Base-by-base conservation (phyloP, 2,113 vertebrate genomes). In the Corythoichthys intestinalis region DNA sequence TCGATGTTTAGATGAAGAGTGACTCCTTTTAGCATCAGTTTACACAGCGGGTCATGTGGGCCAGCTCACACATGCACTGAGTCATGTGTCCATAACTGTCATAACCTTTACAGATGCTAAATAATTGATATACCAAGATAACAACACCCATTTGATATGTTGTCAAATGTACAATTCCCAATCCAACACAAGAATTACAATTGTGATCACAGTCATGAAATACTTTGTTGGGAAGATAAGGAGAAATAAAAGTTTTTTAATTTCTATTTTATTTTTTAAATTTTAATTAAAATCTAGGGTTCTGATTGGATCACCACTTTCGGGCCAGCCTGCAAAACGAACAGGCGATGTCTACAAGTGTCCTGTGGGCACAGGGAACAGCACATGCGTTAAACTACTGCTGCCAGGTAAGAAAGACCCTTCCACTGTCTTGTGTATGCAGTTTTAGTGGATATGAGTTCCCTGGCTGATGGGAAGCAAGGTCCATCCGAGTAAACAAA, bases 311-410 rank as follows among this genome's bases (percentile, higher is more conserved):
- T 96, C 97, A 54, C 97, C 97, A 0, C 83, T 96, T 76, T 92
- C 90, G 67, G 97, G 97, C 37, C 97, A 99, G 61, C 96, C 96
- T 34, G 78, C 90, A 7, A 93, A 91, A 75, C 91, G 94, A 85
- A 98, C 95, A 5, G 97, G 97, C 37, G 96, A 99, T 67, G 96
- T 99, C 49, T 99, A 99, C 83, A 99, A 96, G 83, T 99, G 97
- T 73, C 94, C 93, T 1, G 94, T 96, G 14, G 91, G 93, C 37
- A 89, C 52, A 60, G 74, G 70, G 15, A 70, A 46, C 64, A 78
- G 90, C 49, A 90, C 76, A 6, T 99, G 97, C 58, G 64, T 90
- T 60, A 97, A 97, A 83, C 86, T 98, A 79, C 90, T 95, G 6
- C 85, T 99, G 52, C 93, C 96, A 76, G 90, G 97, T 99, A 93